Base-by-base conservation (phyloP, 1,140 invertebrate species). In the Orius laevigatus region DNA sequence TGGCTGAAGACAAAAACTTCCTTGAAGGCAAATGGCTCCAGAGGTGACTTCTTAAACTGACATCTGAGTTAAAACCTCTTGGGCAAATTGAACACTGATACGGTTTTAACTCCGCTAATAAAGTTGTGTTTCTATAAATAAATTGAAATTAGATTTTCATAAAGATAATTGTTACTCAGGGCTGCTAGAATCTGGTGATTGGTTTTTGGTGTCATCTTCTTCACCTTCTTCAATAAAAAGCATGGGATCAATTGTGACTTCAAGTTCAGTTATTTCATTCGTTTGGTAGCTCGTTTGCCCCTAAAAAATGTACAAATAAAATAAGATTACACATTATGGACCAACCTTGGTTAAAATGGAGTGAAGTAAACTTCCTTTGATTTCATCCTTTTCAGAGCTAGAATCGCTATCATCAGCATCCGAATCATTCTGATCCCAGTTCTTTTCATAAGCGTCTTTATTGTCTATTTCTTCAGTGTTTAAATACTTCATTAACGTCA, bases 171-270 rank as follows among this genome's bases (percentile, higher is more conserved):
- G 2, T 20, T 15, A 12, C 40, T 9, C 5, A 11, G 36, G 33
- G 8, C 15, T 20, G 31, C 32, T 44, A 10, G 42, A 25, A 14
- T 35, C 33, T 42, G 14, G 31, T 33, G 48, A n/a, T 4, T 25
- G 25, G 8, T 25, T 25, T 25, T 25, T 25, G n/a, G n/a, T n/a
- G 10, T 70, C 65, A 2, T 62, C 62, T 54, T 50, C 58, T 39
- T 70, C 68, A 38, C 65, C 55, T 31, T 61, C 61, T 50, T 64
- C 72, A 16, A 75, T 60, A 60, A 73, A 70, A 50, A 72, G 57
- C 72, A 74, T 75, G 11, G 72, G 72, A 57, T 75, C 72, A 5
- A 75, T 63, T 52, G 67, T 68, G 0, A 75, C 71, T 62, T 75
- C 72, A 63, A 75, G 68, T 62, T 74, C 70, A 46, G 70, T 71